Percentiles rank a stretch among this genome's conserved stretches.
Conservation (phyloP, 2,797 vertebrate genomes). For the Bufotes viridis region DNA sequence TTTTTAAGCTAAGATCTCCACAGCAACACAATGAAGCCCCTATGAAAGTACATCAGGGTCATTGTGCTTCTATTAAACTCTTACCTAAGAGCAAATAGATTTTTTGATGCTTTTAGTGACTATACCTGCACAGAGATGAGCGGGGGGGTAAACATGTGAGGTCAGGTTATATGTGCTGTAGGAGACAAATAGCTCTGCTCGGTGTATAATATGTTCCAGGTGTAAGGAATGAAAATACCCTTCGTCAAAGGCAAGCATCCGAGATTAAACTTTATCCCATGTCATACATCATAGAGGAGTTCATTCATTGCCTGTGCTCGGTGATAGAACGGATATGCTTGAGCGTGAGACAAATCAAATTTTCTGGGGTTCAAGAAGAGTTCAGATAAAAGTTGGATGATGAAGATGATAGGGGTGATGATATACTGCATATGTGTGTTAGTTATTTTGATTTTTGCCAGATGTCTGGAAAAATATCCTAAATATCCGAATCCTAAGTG, state of each 20-base stretch:
- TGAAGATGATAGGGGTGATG: not conserved
- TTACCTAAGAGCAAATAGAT: too few relatives aligned
- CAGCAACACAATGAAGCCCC: too few relatives aligned
- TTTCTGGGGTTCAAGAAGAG: slow-evolving; percentile 55
- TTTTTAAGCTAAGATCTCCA: too few relatives aligned
- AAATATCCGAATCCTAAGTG: not conserved
- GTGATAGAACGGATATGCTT: slow-evolving; percentile 43
- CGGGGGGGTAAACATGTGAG: not conserved
- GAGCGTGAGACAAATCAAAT: slow-evolving; percentile 39
- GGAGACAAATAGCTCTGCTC: slow-evolving; percentile 41
- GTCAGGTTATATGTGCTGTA: slow-evolving; percentile 20
- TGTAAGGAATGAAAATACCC: slow-evolving; percentile 35
- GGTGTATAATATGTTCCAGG: slow-evolving; percentile 53
- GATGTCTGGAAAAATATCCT: slow-evolving; percentile 42
- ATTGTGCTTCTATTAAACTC: too few relatives aligned
- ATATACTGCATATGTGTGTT: slow-evolving; percentile 2
- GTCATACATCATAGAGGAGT: slow-evolving; percentile 50
- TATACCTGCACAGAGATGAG: not conserved
- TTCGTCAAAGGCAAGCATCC: slow-evolving; percentile 47
- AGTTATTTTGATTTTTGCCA: slow-evolving; percentile 21
- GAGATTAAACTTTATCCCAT: slow-evolving; percentile 53
- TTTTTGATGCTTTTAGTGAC: not conserved
- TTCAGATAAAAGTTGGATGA: slow-evolving; percentile 44
- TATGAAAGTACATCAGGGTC: too few relatives aligned
- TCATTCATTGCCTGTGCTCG: slow-evolving; percentile 13